Conservation (phyloP, 1,140 invertebrate genomes). For the Protaetia brevitarsis region DNA sequence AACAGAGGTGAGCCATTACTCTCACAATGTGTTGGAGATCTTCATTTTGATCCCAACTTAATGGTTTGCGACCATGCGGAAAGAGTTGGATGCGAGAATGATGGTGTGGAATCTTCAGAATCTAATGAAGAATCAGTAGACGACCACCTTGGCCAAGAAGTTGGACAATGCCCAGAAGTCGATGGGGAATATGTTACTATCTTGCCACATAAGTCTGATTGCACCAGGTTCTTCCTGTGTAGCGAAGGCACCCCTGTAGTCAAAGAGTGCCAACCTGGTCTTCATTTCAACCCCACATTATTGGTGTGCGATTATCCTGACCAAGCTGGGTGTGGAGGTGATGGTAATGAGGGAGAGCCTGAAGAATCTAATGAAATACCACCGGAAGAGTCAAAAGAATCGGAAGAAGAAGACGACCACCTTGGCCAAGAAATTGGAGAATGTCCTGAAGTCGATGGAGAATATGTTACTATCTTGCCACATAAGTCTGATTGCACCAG, state of each 20-base stretch:
- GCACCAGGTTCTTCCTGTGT: constrained; percentile 57
- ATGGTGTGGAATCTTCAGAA: too few relatives aligned
- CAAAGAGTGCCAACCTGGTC: constrained; percentile 48
- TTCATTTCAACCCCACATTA: constrained; percentile 52
- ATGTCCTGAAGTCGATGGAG: too few relatives aligned
- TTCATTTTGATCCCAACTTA: constrained; percentile 52
- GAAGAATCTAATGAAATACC: too few relatives aligned
- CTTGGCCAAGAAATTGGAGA: too few relatives aligned
- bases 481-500: too few relatives aligned
- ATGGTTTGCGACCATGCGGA: constrained; percentile 29
- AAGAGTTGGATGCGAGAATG: background rate
- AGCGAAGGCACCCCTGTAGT: constrained; percentile 49
- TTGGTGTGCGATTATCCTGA: constrained; percentile 26
- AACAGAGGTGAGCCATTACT: too few relatives aligned
- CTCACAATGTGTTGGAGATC: constrained; percentile 49
- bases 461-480: too few relatives aligned
- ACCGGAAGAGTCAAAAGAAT: too few relatives aligned
- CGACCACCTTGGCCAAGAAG: background rate
- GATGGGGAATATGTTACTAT: background rate
- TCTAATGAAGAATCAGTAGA: too few relatives aligned
- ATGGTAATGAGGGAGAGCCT: too few relatives aligned
- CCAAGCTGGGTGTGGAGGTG: background rate
- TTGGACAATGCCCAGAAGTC: background rate
- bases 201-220: constrained; percentile 53
- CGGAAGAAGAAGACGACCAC: too few relatives aligned